These are phyloP conservation scores for Gobiocypris rarus DNA, from an alignment of 2,113 vertebrate genomes.

Conservation along the genomic window DNA sequence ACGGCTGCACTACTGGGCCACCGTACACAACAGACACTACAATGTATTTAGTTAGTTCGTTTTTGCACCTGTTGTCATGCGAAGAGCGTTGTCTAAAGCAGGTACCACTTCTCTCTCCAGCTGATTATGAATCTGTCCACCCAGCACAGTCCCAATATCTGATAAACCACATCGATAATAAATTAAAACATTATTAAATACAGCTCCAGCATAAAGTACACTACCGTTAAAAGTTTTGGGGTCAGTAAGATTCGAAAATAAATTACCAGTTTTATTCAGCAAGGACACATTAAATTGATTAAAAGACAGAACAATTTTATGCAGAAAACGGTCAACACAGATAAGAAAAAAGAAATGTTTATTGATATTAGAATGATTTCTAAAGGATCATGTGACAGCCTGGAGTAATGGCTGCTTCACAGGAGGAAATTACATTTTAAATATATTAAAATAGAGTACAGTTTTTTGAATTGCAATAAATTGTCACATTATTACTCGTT, in stretches of 20 bases:
- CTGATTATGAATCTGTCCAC: constrained; percentile 80
- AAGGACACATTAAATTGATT: neutral
- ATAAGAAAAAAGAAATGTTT: neutral
- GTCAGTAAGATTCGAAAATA: neutral
- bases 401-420: neutral
- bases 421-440: neutral
- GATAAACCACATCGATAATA: constrained; percentile 11
- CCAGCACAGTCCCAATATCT: constrained; percentile 87
- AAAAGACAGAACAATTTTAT: neutral
- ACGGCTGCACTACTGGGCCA: too few relatives aligned
- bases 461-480: neutral
- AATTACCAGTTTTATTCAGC: neutral
- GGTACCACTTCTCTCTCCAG: constrained; percentile 85
- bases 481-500: neutral
- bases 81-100: constrained; percentile 81
- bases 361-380: neutral
- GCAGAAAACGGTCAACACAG: neutral
- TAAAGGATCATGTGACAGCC: too few relatives aligned
- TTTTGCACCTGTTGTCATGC: constrained; percentile 86
- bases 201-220: neutral
- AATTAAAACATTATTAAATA: neutral
- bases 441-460: neutral
- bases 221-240: neutral
- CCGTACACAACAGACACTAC: too few relatives aligned
- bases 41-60: too few relatives aligned